Percentiles rank a stretch among this genome's conserved stretches.
Evolutionary conservation across 2,113 vertebrate species (phyloP).

Genomic region (Oryctolagus cuniculus): mOryCun1.1 NC_091433.1:52309501-52310000

Average conservation of each 20-base stretch:
- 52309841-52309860: neutral
- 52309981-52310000: conserved; percentile 17
- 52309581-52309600: conserved; percentile 20
- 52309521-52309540: neutral
- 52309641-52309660: conserved; percentile 24
- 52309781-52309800: neutral
- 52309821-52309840: neutral
- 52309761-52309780: neutral
- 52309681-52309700: neutral
- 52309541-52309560: neutral
- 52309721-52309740: neutral
- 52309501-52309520: neutral
- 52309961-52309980: neutral
- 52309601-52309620: conserved; percentile 38
- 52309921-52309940: neutral
- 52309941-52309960: neutral
- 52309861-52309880: neutral
- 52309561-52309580: conserved; percentile 31
- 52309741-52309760: neutral
- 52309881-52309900: neutral
- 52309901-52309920: neutral
- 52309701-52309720: neutral
- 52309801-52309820: neutral
- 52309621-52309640: conserved; percentile 11
- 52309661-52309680: conserved; percentile 16